Conservation (phyloP, 2,888 invertebrate genomes). For the Agrochola litura region DNA sequence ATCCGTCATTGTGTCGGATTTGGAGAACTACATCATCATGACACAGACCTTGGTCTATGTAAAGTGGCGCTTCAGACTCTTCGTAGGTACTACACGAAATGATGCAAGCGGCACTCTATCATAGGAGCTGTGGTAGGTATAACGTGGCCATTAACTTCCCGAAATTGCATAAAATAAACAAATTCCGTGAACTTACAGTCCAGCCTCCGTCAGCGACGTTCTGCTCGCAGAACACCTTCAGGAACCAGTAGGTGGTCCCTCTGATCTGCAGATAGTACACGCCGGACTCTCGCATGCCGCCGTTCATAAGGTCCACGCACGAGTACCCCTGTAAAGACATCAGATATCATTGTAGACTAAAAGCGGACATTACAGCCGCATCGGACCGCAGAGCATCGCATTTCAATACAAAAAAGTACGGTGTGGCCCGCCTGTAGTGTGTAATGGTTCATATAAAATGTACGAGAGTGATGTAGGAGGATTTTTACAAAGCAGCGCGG, state of each 20-base stretch:
- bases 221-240: constrained; percentile 97
- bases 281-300: constrained; percentile 96
- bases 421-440: background rate
- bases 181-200: constrained; percentile 93
- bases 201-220: constrained; percentile 97
- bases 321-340: constrained; percentile 94
- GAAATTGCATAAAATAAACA: background rate
- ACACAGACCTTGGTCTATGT: background rate
- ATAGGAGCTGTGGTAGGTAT: background rate
- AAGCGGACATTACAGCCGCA: background rate
- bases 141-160: background rate
- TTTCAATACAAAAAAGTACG: background rate
- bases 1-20: background rate
- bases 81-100: background rate
- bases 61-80: background rate
- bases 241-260: constrained; percentile 98
- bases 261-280: constrained; percentile 97
- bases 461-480: background rate
- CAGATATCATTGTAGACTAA: constrained; percentile 51
- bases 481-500: background rate
- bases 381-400: background rate
- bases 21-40: background rate
- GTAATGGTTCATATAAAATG: background rate
- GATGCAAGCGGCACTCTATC: background rate
- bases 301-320: constrained; percentile 95